A percentile compares a stretch with the other conserved stretches of the same genome.
phyloP scores from a whole-genome alignment of 92 coral and sea anemone genomes.

The Siderastrea siderea region DNA sequence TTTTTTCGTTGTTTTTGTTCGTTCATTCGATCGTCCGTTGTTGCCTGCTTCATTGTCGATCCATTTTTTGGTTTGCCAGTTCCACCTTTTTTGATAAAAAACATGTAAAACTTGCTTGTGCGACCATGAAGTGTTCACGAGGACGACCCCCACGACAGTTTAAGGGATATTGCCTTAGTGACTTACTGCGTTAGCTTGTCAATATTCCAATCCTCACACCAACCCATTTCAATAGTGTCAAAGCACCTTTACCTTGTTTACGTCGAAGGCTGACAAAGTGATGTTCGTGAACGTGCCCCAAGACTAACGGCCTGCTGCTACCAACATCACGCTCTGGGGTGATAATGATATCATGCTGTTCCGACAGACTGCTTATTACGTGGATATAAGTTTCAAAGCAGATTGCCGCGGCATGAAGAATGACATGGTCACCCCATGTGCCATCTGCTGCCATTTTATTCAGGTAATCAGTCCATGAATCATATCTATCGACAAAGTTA shows the following conservation, averaged over 20 bases:
- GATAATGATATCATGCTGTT: background rate
- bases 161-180: too few species aligned
- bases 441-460: background rate
- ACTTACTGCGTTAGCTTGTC: too few species aligned
- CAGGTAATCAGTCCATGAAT: constrained; percentile 14
- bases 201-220: too few species aligned
- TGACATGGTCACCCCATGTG: constrained; percentile 36
- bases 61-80: too few species aligned
- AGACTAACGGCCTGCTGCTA: background rate
- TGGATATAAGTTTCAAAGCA: background rate
- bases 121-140: too few species aligned
- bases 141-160: too few species aligned
- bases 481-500: background rate
- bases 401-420: constrained; percentile 32
- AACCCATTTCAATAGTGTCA: too few species aligned
- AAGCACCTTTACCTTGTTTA: background rate
- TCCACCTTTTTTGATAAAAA: too few species aligned
- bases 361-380: constrained; percentile 5
- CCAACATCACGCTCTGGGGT: background rate
- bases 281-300: constrained; percentile 33
- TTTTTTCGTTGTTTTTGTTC: too few species aligned
- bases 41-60: too few species aligned
- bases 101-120: too few species aligned
- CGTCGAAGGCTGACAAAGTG: constrained; percentile 40
- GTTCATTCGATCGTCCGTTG: too few species aligned